Base-by-base conservation (phyloP, 2,888 invertebrate genomes). In the Thymelicus lineola region DNA sequence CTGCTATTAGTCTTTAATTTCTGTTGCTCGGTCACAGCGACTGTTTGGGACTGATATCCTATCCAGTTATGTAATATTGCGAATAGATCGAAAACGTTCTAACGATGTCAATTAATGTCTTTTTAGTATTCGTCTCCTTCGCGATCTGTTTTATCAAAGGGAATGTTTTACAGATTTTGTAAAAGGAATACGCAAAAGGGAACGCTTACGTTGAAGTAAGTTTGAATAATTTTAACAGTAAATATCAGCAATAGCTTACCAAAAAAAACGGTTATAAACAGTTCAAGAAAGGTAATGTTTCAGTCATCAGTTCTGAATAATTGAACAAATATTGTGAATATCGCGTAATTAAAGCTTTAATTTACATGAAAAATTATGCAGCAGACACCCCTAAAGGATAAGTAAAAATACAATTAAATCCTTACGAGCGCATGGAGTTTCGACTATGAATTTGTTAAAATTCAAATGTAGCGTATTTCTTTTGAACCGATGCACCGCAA, bases 401-500 rank as follows among this genome's bases (percentile, higher is more conserved):
- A n/a, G 5, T 20, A 59, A 48, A 59, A 59, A 46, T 48, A 46
- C n/a, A 15, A 36, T 28, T 5, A 17, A 59, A 64, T 28, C 20
- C 28, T 50, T 38, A 20, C 15, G 48, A 59, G 17, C 59, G 50
- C 28, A 60, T 10, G 38, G 12, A 50, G 50, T 48, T 35, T 20
- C 14, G 48, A 15, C 20, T 50, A 38, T 66, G 67, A 67, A 38
- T 67, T 53, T 66, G 36, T 55, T 10, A 61, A 63, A 46, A 50
- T 59, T 64, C 58, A 58, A 70, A 64, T 70, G 63, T 62, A 62
- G 57, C 53, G 53, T 48, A 63, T 70, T 64, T 35, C 69, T 70
- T 70, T 70, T 64, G 63, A 70, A 53, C 20, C 58, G 36, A 35
- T 58, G n/a, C 57, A 48, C 55, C 59, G 63, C 42, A 64, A 70